Evolutionary conservation across 2,888 invertebrate genomes (phyloP).

Genomic region (Hoplodrina blanda): DNA sequence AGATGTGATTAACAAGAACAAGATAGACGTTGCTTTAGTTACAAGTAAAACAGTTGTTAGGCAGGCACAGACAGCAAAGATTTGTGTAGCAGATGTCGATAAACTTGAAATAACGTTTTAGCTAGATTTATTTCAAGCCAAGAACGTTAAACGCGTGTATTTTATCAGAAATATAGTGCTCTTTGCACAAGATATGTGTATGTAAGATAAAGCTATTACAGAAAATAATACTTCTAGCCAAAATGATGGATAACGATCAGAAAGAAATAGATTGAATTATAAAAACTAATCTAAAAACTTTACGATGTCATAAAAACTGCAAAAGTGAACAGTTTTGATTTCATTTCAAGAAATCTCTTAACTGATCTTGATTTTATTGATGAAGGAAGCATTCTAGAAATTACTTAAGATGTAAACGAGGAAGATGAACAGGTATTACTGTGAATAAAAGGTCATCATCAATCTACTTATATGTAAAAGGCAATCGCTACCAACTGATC

Average conservation of each 20-base stretch:
- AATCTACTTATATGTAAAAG: too few relatives aligned
- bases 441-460: background rate
- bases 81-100: constrained; percentile 14
- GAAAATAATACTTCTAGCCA: constrained; percentile 31
- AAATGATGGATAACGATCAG: constrained; percentile 33
- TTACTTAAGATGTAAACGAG: background rate
- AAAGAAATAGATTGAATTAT: constrained; percentile 40
- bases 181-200: constrained; percentile 18
- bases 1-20: background rate
- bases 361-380: constrained; percentile 21
- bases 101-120: constrained; percentile 20
- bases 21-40: background rate
- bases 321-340: constrained; percentile 20
- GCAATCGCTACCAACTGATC: too few relatives aligned
- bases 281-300: constrained; percentile 34
- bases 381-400: constrained; percentile 7
- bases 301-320: constrained; percentile 25
- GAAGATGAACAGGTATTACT: constrained; percentile 27
- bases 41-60: background rate
- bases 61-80: background rate
- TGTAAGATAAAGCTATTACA: constrained; percentile 28
- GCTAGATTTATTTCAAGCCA: constrained; percentile 19
- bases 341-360: constrained; percentile 25
- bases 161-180: constrained; percentile 21
- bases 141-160: constrained; percentile 3